phyloP scores from a whole-genome alignment of 2,888 invertebrate genomes.

The Plebejus argus region DNA sequence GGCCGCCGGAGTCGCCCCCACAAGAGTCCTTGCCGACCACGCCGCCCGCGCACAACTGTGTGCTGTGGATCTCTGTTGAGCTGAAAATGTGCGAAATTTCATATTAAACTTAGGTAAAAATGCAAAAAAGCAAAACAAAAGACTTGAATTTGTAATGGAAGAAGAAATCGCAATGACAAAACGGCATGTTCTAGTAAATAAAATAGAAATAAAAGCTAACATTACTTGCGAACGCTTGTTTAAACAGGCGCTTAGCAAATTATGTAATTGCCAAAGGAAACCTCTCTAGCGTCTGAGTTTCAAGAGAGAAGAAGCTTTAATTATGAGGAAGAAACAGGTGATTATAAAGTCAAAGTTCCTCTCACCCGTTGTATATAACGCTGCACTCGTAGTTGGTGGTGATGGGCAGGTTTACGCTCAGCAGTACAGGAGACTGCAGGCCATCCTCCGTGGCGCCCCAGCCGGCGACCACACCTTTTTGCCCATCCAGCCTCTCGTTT shows the following conservation, averaged over 20 bases:
- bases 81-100: conserved; percentile 40
- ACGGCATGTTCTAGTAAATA: too few species aligned
- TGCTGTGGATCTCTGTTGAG: conserved; percentile 58
- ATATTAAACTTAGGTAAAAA: too few species aligned
- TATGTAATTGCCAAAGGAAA: too few species aligned
- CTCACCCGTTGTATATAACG: conserved; percentile 55
- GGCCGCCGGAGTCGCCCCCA: conserved; percentile 85
- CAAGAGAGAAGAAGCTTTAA: neutral
- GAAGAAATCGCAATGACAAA: neutral
- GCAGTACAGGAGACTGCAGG: conserved; percentile 64
- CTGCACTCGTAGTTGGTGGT: conserved; percentile 55
- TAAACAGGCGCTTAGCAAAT: too few species aligned
- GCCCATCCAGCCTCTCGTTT: conserved; percentile 50
- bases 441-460: conserved; percentile 80
- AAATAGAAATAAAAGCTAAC: too few species aligned
- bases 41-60: conserved; percentile 81
- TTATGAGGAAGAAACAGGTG: neutral
- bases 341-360: neutral
- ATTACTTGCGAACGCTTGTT: too few species aligned
- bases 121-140: neutral
- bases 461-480: conserved; percentile 71
- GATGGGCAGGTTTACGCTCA: conserved; percentile 64
- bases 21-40: conserved; percentile 81
- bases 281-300: too few species aligned
- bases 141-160: neutral